These are phyloP conservation scores for Boloria selene DNA, from an alignment of 2,888 invertebrate species.

Conservation along the genomic window DNA sequence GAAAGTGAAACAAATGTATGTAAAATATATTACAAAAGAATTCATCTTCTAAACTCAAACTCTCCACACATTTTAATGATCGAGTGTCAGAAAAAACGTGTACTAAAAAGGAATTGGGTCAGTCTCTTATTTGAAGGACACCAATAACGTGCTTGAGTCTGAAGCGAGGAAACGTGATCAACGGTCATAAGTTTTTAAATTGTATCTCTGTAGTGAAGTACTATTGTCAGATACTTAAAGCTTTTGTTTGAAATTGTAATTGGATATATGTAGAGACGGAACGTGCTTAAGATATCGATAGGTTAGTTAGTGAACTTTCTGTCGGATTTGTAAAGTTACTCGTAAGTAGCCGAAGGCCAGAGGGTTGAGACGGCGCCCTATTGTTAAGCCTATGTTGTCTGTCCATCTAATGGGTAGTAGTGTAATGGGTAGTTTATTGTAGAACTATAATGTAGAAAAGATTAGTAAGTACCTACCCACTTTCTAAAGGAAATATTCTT, in stretches of 20 bases:
- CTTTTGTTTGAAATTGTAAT: conserved; percentile 18
- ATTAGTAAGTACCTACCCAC: too few relatives aligned
- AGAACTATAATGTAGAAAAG: too few relatives aligned
- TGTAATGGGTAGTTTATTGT: too few relatives aligned
- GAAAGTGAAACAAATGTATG: background rate
- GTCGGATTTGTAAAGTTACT: too few relatives aligned
- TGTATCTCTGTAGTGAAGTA: conserved; percentile 23
- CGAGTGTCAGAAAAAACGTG: conserved; percentile 39
- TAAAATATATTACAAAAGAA: background rate
- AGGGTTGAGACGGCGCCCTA: too few relatives aligned
- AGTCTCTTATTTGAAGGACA: conserved; percentile 40
- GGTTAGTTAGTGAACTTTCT: background rate
- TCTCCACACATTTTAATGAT: conserved; percentile 25
- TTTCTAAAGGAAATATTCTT: too few relatives aligned
- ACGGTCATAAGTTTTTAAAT: conserved; percentile 37
- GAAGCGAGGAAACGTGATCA: conserved; percentile 42
- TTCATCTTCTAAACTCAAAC: background rate
- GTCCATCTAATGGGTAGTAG: too few relatives aligned
- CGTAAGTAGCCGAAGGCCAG: too few relatives aligned
- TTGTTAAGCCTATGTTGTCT: too few relatives aligned
- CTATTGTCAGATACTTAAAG: conserved; percentile 14
- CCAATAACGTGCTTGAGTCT: conserved; percentile 39
- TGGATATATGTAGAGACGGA: conserved; percentile 12
- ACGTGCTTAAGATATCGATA: conserved; percentile 9
- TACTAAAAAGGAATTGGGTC: conserved; percentile 36